These are phyloP conservation scores for Potamarius usumacintae DNA, from an alignment of 2,113 vertebrate genomes.

Conservation along the genomic window DNA sequence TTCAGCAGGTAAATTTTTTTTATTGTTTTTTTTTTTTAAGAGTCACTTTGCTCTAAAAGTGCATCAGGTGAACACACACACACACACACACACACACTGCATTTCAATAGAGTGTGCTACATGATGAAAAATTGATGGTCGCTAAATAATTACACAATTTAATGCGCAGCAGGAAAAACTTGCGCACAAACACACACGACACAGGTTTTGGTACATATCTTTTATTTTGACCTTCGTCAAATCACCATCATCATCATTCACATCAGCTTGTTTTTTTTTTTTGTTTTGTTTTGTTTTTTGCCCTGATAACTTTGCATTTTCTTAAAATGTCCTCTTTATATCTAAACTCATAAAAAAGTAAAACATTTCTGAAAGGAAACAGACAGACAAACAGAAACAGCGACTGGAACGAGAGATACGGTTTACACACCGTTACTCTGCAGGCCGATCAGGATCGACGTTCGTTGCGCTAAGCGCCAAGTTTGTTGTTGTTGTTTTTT, in stretches of 20 bases:
- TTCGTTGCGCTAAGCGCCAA: slow-evolving; percentile 75
- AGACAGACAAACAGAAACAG: slow-evolving; percentile 55
- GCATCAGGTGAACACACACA: background rate
- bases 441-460: slow-evolving; percentile 59
- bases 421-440: slow-evolving; percentile 68
- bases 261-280: slow-evolving; percentile 45
- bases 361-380: slow-evolving; percentile 67
- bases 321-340: slow-evolving; percentile 60
- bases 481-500: slow-evolving; percentile 62
- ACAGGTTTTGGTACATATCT: slow-evolving; percentile 67
- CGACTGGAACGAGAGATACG: slow-evolving; percentile 70
- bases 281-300: slow-evolving; percentile 44
- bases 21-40: no score
- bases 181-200: slow-evolving; percentile 32
- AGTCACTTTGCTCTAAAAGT: background rate
- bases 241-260: slow-evolving; percentile 59
- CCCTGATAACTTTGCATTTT: slow-evolving; percentile 59
- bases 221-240: slow-evolving; percentile 73
- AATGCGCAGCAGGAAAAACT: slow-evolving; percentile 54
- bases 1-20: background rate
- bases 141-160: slow-evolving; percentile 69
- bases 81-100: slow-evolving; percentile 26
- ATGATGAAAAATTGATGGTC: slow-evolving; percentile 73
- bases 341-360: slow-evolving; percentile 75
- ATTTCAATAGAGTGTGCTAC: slow-evolving; percentile 62